Evolutionary conservation across 2,797 vertebrate genomes (phyloP).

Genomic region (Aphelocoma californica): DNA sequence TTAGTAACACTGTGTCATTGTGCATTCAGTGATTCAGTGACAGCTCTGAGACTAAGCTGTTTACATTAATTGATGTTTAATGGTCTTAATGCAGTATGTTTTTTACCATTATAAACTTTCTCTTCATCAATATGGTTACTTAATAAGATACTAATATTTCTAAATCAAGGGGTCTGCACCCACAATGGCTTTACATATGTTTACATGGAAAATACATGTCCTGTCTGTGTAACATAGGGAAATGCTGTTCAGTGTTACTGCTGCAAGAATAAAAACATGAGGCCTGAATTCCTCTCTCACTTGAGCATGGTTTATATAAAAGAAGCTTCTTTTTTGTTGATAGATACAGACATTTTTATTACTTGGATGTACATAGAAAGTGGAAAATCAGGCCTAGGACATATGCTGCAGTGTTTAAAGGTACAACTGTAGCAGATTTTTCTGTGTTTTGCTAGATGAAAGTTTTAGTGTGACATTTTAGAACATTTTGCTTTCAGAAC

Average conservation of each 20-base stretch:
- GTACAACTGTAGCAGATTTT: background rate
- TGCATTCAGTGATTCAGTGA: constrained; percentile 50
- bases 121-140: constrained; percentile 4
- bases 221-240: background rate
- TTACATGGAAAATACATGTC: background rate
- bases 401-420: background rate
- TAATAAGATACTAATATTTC: constrained; percentile 40
- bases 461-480: background rate
- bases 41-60: constrained; percentile 62
- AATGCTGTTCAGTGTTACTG: background rate
- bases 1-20: constrained; percentile 63
- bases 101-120: constrained; percentile 54
- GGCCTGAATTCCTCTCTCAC: background rate
- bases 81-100: constrained; percentile 43
- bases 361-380: background rate
- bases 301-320: background rate
- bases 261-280: background rate
- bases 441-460: background rate
- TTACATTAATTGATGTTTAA: constrained; percentile 67
- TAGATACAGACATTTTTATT: background rate
- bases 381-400: background rate
- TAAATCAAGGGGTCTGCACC: background rate
- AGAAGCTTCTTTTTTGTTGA: background rate
- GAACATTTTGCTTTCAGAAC: background rate
- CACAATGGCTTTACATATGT: background rate